Base-by-base conservation (phyloP, 2,797 vertebrate genomes). In the Psittacula derbiana region DNA sequence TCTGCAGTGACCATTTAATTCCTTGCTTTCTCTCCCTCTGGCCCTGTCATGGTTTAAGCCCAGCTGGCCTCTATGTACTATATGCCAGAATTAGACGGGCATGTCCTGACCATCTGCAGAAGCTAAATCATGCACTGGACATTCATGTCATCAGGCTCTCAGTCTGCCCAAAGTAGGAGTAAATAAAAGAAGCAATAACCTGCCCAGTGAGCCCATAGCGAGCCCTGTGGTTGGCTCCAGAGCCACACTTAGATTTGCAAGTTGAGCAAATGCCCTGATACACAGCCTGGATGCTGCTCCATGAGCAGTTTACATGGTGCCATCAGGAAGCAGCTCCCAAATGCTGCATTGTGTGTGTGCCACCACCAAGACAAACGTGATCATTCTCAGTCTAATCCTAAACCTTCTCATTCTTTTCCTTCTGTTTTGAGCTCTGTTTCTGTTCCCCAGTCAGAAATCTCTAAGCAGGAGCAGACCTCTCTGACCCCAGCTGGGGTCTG, bases 401-500 rank as follows among this genome's bases (percentile, higher is more conserved):
- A 75, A 81, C 10, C 30, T 72, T 83, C 66, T 67, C 33, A 60
- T 70, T 84, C 60, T 66, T 55, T 84, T 86, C 66, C 76, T 71
- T 82, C 80, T 41, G 72, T 86, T 95, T 80, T 41, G 75, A 90
- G 70, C 24, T 83, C 71, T 66, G 46, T 61, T 80, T 84, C 91
- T 94, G 67, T 16, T 93, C 67, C 60, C 41, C 31, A 46, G 52
- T 86, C 85, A 84, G 82, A 92, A 95, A 79, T 60, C 73, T 75
- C 60, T n/a, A 84, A 86, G 85, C 89, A 55, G 80, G 80, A 69
- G 55, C 55, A 96, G 95, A 90, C 90, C 92, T 67, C 85, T 88
- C 91, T 95, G 88, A 92, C 92, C 88, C 85, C 83, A 85, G 67
- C 80, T 66, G 86, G 86, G 83, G 83, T 67, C 80, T 86, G 83